A percentile compares a stretch with the other conserved stretches of the same genome.
These are phyloP conservation scores for Marisa cornuarietis DNA, from an alignment of 1,140 invertebrate species.

Conservation along the genomic window DNA sequence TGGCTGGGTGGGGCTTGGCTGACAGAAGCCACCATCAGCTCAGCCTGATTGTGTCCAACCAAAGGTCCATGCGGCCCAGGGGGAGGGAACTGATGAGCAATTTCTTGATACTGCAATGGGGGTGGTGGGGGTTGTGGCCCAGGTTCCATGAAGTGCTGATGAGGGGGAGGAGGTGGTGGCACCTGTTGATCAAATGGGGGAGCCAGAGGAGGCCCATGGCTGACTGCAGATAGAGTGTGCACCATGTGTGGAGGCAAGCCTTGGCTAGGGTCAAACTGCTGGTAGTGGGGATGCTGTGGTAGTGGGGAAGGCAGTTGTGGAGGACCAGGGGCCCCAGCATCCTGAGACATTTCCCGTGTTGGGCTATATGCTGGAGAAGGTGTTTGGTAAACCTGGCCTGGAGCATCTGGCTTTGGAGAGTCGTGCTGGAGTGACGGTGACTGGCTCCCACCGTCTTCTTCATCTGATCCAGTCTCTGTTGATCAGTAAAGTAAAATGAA, in stretches of 20 bases:
- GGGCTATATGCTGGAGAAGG: constrained; percentile 16
- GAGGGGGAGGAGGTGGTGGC: constrained; percentile 31
- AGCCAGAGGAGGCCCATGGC: constrained; percentile 2
- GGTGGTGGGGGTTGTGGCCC: constrained; percentile 23
- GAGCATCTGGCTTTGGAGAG: constrained; percentile 25
- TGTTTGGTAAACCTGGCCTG: constrained; percentile 8
- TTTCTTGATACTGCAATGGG: constrained; percentile 25
- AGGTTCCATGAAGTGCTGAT: constrained; percentile 23
- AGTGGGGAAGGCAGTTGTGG: constrained; percentile 17
- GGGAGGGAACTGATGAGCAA: constrained; percentile 22
- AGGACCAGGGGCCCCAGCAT: neutral
- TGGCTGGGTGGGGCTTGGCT: constrained; percentile 3
- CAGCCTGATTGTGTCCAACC: constrained; percentile 18
- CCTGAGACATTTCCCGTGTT: neutral
- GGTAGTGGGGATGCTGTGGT: constrained; percentile 2
- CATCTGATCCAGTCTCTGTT: constrained; percentile 36
- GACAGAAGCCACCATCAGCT: neutral
- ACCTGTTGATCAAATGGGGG: constrained; percentile 18
- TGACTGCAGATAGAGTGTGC: constrained; percentile 16
- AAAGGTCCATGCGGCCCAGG: constrained; percentile 14
- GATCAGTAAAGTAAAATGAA: no score
- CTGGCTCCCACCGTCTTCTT: constrained; percentile 37
- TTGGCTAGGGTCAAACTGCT: constrained; percentile 7
- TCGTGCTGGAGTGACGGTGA: constrained; percentile 16
- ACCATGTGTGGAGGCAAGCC: constrained; percentile 8